A percentile compares a stretch with the other conserved stretches of the same genome.
These are phyloP conservation scores for rabbit (Oryctolagus cuniculus) DNA, from an alignment of 2,113 vertebrate species.

Conservation along the genomic window DNA sequence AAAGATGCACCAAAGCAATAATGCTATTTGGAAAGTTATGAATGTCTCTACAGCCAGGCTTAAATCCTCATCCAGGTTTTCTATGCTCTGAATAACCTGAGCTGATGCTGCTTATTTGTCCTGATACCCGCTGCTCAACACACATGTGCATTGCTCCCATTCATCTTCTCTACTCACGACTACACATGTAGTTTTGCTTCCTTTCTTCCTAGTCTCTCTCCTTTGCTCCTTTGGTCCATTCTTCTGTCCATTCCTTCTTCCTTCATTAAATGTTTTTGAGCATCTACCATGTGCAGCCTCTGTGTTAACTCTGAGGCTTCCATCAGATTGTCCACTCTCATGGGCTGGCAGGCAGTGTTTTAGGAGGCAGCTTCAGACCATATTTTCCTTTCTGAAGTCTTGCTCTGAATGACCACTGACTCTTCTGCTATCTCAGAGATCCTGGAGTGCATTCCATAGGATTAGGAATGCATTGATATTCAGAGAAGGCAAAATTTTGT, in stretches of 20 bases:
- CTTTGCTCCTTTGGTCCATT: not conserved
- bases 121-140: not conserved
- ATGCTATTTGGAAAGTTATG: not conserved
- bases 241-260: not conserved
- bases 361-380: not conserved
- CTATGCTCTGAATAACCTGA: not conserved
- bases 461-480: not conserved
- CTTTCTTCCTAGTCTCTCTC: not conserved
- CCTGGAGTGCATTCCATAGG: not conserved
- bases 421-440: not conserved
- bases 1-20: not conserved
- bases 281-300: not conserved
- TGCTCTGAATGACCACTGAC: not conserved
- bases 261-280: not conserved
- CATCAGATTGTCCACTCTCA: not conserved
- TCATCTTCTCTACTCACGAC: not conserved
- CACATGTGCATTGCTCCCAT: not conserved
- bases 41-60: not conserved
- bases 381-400: slow-evolving; percentile 24
- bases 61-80: not conserved
- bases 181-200: not conserved
- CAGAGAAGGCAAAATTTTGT: not conserved
- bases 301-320: not conserved
- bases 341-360: not conserved
- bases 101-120: not conserved